Conservation (phyloP, 2,113 vertebrate species). For the Procapra przewalskii region DNA sequence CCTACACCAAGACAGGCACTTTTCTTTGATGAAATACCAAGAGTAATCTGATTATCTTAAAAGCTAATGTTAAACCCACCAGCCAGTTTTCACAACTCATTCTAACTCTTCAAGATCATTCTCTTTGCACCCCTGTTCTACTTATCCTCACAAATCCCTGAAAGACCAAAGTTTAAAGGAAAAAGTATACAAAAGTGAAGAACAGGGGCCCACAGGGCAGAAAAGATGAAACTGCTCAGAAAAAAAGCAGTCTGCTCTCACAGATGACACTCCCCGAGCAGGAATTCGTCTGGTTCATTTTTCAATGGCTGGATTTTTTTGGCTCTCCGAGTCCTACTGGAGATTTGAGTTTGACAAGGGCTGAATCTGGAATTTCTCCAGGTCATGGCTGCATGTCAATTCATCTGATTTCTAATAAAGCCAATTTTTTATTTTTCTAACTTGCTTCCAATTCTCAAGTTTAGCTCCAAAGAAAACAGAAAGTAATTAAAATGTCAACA, state of each 20-base stretch:
- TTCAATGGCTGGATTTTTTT: neutral
- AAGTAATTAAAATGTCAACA: conserved; percentile 75
- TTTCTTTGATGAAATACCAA: conserved; percentile 11
- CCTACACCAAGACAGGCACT: neutral
- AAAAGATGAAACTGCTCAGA: neutral
- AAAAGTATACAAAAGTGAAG: neutral
- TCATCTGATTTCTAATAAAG: conserved; percentile 66
- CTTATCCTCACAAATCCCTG: neutral
- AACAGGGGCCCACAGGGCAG: neutral
- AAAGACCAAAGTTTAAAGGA: neutral
- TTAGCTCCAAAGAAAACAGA: conserved; percentile 71
- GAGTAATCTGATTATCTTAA: neutral
- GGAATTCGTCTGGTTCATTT: neutral
- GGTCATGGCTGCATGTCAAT: conserved; percentile 34
- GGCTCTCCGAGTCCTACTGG: neutral
- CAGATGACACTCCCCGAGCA: neutral
- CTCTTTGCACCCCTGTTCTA: neutral
- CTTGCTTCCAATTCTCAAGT: conserved; percentile 63
- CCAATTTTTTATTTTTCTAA: conserved; percentile 65
- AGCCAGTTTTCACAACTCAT: neutral
- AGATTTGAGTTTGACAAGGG: neutral
- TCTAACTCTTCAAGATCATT: neutral
- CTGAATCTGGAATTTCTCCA: conserved; percentile 45
- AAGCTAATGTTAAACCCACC: neutral
- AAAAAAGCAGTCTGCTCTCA: neutral